Evolutionary conservation across 2,113 vertebrate genomes (phyloP), one percentile per base, ranked within the genome.

Genomic region (Melanotaenia duboulayi): DNA sequence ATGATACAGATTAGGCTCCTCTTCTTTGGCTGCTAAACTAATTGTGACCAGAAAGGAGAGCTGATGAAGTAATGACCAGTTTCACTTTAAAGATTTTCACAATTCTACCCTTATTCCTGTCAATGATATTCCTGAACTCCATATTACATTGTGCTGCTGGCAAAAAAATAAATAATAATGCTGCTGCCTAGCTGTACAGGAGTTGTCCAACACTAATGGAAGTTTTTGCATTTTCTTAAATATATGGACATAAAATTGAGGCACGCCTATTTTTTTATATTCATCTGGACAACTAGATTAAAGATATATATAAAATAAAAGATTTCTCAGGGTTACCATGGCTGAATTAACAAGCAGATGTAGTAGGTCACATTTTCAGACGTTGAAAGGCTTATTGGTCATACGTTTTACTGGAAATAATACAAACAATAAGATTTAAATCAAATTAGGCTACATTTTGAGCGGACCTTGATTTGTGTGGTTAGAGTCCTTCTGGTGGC

Each of bases 121-220:
- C 42, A 9, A 2, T 37, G 32, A 60, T 51, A 7, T 49, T 51
- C 46, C 25, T 17, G 16, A 37, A 49, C 16, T 63, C 1, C 28
- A 13, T 17, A 0, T 59, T 12, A 23, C 61, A 8, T 14, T 8
- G 5, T 28, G 44, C 22, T 54, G 32, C 28, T 28, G 32, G 40
- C 8, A 20, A 24, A 5, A 19, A 48, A n/a, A n/a, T n/a, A n/a
- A n/a, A n/a, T n/a, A 42, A 11, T 10, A 11, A 7, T 17, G n/a
- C 66, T 66, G 61, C 68, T 81, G 68, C 58, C 3, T 28, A 7
- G 19, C 20, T 52, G 52, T 71, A 17, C 39, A 50, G 19, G 71
- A 78, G 76, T 65, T 81, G 60, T n/a, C n/a, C 51, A 64, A 44
- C 56, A 66, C 0, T 67, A 60, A 78, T 61, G 50, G 19, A 32